Evolutionary conservation across 2,113 vertebrate genomes (phyloP).

Genomic region (Colaptes auratus): DNA sequence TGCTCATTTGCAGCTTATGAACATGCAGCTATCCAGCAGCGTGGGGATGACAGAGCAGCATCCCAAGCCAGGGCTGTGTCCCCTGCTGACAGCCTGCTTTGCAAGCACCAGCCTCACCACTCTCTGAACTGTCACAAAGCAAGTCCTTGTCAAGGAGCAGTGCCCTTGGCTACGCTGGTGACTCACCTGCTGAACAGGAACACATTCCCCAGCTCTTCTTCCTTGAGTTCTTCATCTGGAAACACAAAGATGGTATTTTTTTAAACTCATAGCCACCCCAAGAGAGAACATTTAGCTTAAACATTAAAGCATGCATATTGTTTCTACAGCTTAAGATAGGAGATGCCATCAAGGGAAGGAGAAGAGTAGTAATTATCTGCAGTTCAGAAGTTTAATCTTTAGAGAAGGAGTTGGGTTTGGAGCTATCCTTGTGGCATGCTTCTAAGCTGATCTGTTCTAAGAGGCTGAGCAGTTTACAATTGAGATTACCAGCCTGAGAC

Average conservation of each 20-base stretch:
- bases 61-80: not conserved
- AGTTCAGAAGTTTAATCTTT: constrained; percentile 17
- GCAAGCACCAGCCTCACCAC: not conserved
- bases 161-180: not conserved
- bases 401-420: not conserved
- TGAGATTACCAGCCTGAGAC: not conserved
- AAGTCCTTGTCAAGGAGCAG: fast-evolving
- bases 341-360: not conserved
- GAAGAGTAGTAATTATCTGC: constrained; percentile 16
- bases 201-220: not conserved
- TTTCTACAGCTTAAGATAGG: not conserved
- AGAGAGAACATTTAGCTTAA: not conserved
- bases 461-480: not conserved
- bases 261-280: not conserved
- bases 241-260: not conserved
- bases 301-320: not conserved
- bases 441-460: not conserved
- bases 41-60: not conserved
- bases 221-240: not conserved
- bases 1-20: not conserved
- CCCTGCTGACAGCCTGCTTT: not conserved
- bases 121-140: fast-evolving
- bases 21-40: not conserved
- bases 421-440: not conserved
- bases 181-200: not conserved